These are phyloP conservation scores for Crocidura indochinensis DNA, from an alignment of 2,797 vertebrate genomes.

Conservation along the genomic window DNA sequence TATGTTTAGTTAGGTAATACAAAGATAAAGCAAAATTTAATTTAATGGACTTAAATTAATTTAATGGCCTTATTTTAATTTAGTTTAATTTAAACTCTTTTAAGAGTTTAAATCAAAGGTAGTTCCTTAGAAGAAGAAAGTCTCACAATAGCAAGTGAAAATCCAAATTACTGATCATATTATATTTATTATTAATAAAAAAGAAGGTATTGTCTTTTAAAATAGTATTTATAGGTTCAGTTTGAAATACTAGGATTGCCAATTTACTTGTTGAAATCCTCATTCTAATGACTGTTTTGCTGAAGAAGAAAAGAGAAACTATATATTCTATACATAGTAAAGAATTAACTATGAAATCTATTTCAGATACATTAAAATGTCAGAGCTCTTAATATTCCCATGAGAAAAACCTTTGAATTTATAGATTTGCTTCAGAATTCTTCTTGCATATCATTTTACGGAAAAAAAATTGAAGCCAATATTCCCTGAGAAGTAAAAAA, in stretches of 20 bases:
- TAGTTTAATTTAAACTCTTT: background rate
- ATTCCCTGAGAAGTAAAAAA: slow-evolving; percentile 45
- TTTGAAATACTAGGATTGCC: background rate
- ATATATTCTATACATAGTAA: background rate
- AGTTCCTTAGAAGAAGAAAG: slow-evolving; percentile 26
- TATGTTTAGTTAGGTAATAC: slow-evolving; percentile 10
- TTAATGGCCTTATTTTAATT: background rate
- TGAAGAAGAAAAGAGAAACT: slow-evolving; percentile 38
- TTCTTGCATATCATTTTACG: slow-evolving; percentile 43
- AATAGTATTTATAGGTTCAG: background rate
- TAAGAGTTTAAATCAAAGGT: background rate
- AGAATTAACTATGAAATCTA: slow-evolving; percentile 40
- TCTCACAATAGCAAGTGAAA: background rate
- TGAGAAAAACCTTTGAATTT: slow-evolving; percentile 51
- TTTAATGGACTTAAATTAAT: background rate
- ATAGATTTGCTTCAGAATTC: slow-evolving; percentile 28
- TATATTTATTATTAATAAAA: background rate
- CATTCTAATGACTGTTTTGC: slow-evolving; percentile 24
- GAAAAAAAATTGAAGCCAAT: slow-evolving; percentile 54
- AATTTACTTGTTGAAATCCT: background rate
- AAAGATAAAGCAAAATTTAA: background rate
- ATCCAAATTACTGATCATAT: background rate
- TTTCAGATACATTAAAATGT: slow-evolving; percentile 62
- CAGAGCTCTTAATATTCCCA: slow-evolving; percentile 47
- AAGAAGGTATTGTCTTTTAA: background rate